phyloP scores from a whole-genome alignment of 2,113 vertebrate genomes.

The Globicephala melas region DNA sequence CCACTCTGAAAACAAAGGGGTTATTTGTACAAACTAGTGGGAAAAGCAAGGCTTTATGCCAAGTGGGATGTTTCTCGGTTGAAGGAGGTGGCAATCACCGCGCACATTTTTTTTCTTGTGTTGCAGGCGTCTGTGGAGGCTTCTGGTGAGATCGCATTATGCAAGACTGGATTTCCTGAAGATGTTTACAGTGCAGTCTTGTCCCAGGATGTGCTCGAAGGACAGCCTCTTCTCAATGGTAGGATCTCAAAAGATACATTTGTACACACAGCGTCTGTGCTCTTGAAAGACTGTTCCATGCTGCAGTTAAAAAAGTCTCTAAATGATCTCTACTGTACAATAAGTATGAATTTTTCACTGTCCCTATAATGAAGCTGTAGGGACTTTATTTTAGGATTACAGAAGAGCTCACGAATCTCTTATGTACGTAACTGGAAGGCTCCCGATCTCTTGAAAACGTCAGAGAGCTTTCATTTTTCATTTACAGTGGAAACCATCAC shows the following conservation, averaged over 20 bases:
- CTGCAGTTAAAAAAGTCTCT: neutral
- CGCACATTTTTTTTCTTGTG: slow-evolving; percentile 73
- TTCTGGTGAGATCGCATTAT: slow-evolving; percentile 88
- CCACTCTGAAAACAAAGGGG: slow-evolving; percentile 87
- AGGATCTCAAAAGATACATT: slow-evolving; percentile 67
- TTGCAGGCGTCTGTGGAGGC: slow-evolving; percentile 92
- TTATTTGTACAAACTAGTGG: slow-evolving; percentile 83
- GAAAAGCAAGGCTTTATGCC: slow-evolving; percentile 74
- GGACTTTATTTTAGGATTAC: slow-evolving; percentile 53
- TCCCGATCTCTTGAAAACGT: neutral
- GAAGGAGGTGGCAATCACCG: slow-evolving; percentile 72
- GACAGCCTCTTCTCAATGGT: slow-evolving; percentile 94
- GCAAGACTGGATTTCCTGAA: slow-evolving; percentile 96
- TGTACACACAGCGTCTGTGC: neutral
- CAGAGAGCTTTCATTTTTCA: neutral
- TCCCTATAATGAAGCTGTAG: slow-evolving; percentile 51
- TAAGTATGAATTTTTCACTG: slow-evolving; percentile 47
- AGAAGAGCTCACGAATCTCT: slow-evolving; percentile 23
- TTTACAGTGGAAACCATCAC: neutral
- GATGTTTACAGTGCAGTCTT: slow-evolving; percentile 91
- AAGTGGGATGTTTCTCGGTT: slow-evolving; percentile 78
- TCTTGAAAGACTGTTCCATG: neutral
- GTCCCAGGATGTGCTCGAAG: slow-evolving; percentile 88
- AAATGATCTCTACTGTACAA: slow-evolving; percentile 17
- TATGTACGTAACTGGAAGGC: slow-evolving; percentile 1